A percentile compares a stretch with the other conserved stretches of the same genome.
Conservation (phyloP, 2,113 vertebrate genomes). For the Oreochromis spilurus region DNA sequence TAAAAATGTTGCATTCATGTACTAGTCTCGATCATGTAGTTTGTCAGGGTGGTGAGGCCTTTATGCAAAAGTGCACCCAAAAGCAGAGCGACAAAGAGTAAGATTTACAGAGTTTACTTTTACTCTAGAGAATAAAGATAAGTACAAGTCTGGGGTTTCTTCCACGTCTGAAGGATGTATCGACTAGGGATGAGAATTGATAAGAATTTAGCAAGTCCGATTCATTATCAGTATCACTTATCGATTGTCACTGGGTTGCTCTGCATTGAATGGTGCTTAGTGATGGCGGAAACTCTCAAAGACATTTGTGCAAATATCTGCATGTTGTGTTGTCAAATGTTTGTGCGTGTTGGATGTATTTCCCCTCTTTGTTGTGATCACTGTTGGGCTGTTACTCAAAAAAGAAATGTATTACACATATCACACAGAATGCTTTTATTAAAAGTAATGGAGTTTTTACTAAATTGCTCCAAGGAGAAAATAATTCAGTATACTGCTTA, state of each 20-base stretch:
- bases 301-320: neutral
- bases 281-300: neutral
- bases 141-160: neutral
- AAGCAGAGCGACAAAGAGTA: neutral
- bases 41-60: neutral
- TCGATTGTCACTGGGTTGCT: rapidly evolving
- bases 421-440: neutral
- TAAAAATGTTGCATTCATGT: neutral
- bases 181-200: neutral
- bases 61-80: neutral
- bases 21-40: neutral
- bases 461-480: neutral
- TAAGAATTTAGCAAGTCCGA: neutral
- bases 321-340: neutral
- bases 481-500: neutral
- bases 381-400: neutral
- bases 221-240: neutral
- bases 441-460: rapidly evolving
- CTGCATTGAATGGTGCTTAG: neutral
- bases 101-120: neutral
- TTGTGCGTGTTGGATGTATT: neutral
- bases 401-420: neutral
- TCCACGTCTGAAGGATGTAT: neutral
- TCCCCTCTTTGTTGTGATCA: neutral
- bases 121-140: neutral